Evolutionary conservation across 2,888 invertebrate species (phyloP), one percentile per base, ranked within the genome.

Genomic region (Eledona agricola): DNA sequence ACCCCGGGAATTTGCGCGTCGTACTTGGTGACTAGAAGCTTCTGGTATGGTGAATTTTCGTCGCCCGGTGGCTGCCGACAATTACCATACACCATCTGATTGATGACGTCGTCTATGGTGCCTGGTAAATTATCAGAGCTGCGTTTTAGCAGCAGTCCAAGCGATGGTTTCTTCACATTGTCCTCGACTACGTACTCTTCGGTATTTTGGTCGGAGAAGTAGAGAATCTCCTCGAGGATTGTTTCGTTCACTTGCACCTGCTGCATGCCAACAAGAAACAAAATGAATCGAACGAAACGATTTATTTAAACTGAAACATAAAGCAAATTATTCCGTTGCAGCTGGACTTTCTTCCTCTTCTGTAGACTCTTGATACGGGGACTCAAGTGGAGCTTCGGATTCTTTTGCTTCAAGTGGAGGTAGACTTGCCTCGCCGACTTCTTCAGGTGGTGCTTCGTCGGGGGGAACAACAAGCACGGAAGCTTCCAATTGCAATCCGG

Each of bases 71-170:
- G 67, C 42, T 58, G 43, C 20, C 71, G 65, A 0, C 51, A 52
- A 23, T 67, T 65, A 6, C 76, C 76, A 52, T 75, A 76, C 10
- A 73, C 65, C 50, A 73, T 62, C 42, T 72, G 67, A 6, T 71
- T 47, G 3, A 75, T 62, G 1, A 67, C 58, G 2, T 72, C 71
- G 28, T 75, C 74, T 1, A 75, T 66, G 10, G 65, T 57, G 2
- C 63, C 63, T 1, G 65, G 62, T 3, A 70, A 40, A 42, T 59
- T 59, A 9, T 71, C 72, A 5, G 63, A 63, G 22, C 49, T 64
- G 7, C 70, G 58, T 49, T 67, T 71, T 5, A 70, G 28, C 1
- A 69, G 34, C 1, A 71, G 49, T 0, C 64, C 68, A 4, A 67
- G 43, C 0, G 63, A 58, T 3, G 63, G 52, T 46, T 63, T 67